Evolutionary conservation across 2,113 vertebrate species (phyloP).

Genomic region (Puma concolor): DNA sequence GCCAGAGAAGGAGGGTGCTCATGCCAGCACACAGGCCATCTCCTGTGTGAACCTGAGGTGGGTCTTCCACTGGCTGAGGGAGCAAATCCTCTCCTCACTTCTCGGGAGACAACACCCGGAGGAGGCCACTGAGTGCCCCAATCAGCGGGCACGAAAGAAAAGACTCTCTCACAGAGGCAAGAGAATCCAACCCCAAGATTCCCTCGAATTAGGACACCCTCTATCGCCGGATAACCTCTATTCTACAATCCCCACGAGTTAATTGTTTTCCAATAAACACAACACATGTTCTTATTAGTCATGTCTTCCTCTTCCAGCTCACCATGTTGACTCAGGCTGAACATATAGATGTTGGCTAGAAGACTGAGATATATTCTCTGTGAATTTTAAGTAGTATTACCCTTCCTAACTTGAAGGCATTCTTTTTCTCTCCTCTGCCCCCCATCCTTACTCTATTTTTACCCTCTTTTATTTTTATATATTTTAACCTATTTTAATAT

Average conservation of each 20-base stretch:
- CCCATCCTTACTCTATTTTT: neutral
- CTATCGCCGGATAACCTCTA: neutral
- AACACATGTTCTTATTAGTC: neutral
- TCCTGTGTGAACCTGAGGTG: neutral
- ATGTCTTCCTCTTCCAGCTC: neutral
- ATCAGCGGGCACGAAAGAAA: neutral
- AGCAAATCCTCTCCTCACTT: neutral
- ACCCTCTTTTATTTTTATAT: neutral
- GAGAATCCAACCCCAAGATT: constrained; percentile 48
- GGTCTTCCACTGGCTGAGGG: constrained; percentile 49
- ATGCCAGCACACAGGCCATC: neutral
- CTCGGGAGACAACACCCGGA: neutral
- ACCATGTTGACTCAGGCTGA: neutral
- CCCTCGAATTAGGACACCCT: neutral
- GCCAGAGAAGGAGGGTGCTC: fast-evolving
- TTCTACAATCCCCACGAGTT: neutral
- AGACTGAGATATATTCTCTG: neutral
- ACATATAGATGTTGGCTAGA: neutral
- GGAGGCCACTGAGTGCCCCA: too few relatives aligned
- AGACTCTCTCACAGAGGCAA: neutral
- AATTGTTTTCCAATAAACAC: neutral
- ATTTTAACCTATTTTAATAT: neutral
- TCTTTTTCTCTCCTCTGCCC: neutral
- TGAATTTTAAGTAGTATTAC: neutral
- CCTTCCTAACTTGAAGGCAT: neutral